Conservation (phyloP, 92 coral and sea anemone species). For the Heteractis magnifica region DNA sequence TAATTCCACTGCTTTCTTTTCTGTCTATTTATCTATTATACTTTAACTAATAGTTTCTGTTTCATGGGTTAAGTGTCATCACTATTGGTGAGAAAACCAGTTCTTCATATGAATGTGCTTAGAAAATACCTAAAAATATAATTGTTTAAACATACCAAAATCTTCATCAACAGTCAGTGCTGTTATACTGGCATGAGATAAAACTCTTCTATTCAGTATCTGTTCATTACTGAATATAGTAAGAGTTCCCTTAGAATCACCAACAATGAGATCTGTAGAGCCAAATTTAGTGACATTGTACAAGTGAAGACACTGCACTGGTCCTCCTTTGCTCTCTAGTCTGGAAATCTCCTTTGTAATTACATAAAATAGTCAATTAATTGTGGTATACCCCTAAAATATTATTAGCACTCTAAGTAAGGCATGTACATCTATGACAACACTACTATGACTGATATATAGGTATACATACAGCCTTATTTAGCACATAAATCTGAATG, state of each 20-base stretch:
- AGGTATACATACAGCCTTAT: too few relatives aligned
- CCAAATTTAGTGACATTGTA: conserved; percentile 77
- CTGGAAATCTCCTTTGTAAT: conserved; percentile 53
- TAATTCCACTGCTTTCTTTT: too few relatives aligned
- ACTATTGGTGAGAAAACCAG: too few relatives aligned
- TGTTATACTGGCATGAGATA: conserved; percentile 74
- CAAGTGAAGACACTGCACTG: conserved; percentile 61
- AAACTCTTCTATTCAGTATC: conserved; percentile 67
- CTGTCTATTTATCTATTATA: too few relatives aligned
- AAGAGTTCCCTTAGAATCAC: conserved; percentile 75
- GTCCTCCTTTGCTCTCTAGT: conserved; percentile 82
- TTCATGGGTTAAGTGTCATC: too few relatives aligned
- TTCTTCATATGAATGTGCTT: too few relatives aligned
- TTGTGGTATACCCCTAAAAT: too few relatives aligned
- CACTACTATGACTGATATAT: too few relatives aligned
- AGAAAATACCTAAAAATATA: neutral
- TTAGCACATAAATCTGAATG: too few relatives aligned
- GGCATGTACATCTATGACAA: too few relatives aligned
- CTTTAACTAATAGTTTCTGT: too few relatives aligned
- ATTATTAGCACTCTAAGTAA: too few relatives aligned
- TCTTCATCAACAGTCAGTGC: conserved; percentile 71
- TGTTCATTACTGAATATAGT: conserved; percentile 82
- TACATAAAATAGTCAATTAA: neutral
- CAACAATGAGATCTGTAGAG: conserved; percentile 77
- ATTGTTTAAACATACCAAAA: conserved; percentile 47